Conservation (phyloP, 2,888 invertebrate species). For the Metallyticus violacea region DNA sequence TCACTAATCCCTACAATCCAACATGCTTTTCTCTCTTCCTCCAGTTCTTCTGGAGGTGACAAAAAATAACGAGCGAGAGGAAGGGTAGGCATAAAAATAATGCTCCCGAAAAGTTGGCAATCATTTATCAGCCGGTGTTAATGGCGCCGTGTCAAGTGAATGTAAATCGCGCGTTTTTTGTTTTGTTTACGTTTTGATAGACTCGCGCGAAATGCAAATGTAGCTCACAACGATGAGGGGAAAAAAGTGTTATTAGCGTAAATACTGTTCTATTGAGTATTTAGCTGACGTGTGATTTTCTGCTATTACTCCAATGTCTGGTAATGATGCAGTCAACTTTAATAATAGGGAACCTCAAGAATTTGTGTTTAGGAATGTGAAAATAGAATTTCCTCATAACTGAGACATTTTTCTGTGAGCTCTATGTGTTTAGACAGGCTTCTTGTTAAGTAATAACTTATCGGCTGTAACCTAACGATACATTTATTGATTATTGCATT, state of each 20-base stretch:
- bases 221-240: not conserved
- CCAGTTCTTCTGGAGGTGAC: not conserved
- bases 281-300: not conserved
- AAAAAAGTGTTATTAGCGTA: not conserved
- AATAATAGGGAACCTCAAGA: not conserved
- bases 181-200: not conserved
- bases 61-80: not conserved
- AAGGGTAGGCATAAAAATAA: conserved; percentile 16
- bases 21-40: not conserved
- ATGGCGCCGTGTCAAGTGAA: not conserved
- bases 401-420: no score
- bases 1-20: not conserved
- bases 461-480: no score
- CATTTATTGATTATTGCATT: no score
- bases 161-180: not conserved
- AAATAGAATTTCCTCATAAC: no score
- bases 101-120: conserved; percentile 1
- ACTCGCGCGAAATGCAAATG: not conserved
- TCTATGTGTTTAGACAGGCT: no score
- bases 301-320: not conserved
- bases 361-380: no score
- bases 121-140: conserved; percentile 5
- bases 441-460: no score
- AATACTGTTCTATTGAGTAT: not conserved
- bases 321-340: not conserved